phyloP scores from a whole-genome alignment of 1,140 invertebrate species.

The Nasonia vitripennis region DNA sequence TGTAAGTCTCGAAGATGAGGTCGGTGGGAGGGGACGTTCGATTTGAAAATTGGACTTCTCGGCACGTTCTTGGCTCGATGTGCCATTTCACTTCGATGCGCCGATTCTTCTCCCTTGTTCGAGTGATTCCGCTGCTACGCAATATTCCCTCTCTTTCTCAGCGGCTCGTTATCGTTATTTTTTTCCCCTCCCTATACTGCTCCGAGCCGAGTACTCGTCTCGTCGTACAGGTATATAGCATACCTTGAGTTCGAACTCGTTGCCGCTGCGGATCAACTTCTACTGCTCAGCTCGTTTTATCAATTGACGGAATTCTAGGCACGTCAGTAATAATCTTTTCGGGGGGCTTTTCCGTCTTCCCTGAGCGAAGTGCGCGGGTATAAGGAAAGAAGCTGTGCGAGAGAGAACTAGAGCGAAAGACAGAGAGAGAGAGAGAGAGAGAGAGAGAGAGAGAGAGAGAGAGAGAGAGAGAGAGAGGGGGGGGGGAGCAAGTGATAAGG shows the following conservation, averaged over 20 bases:
- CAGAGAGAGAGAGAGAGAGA: not conserved
- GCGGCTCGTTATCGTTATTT: slow-evolving; percentile 17
- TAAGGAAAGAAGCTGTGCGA: slow-evolving; percentile 16
- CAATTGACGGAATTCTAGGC: slow-evolving; percentile 51
- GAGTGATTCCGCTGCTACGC: slow-evolving; percentile 43
- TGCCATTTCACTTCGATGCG: slow-evolving; percentile 49
- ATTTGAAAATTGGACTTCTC: slow-evolving; percentile 60
- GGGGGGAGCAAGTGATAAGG: slow-evolving; percentile 35
- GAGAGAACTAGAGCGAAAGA: not conserved
- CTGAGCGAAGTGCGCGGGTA: not conserved
- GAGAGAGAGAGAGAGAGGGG: not conserved
- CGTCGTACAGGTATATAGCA: too few relatives aligned
- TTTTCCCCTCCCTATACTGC: slow-evolving; percentile 26
- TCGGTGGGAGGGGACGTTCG: slow-evolving; percentile 30
- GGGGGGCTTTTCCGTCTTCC: slow-evolving; percentile 36
- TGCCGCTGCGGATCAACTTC: slow-evolving; percentile 19
- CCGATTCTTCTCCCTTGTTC: slow-evolving; percentile 51
- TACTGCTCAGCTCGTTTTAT: slow-evolving; percentile 29
- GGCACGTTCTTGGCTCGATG: slow-evolving; percentile 59
- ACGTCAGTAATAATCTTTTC: slow-evolving; percentile 53
- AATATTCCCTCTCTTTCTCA: slow-evolving; percentile 41
- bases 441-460: not conserved
- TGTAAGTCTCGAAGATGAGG: slow-evolving; percentile 14
- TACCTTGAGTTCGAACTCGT: slow-evolving; percentile 15
- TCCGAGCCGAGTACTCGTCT: not conserved